phyloP scores from a whole-genome alignment of 2,113 vertebrate species.

The Pseudois nayaur region DNA sequence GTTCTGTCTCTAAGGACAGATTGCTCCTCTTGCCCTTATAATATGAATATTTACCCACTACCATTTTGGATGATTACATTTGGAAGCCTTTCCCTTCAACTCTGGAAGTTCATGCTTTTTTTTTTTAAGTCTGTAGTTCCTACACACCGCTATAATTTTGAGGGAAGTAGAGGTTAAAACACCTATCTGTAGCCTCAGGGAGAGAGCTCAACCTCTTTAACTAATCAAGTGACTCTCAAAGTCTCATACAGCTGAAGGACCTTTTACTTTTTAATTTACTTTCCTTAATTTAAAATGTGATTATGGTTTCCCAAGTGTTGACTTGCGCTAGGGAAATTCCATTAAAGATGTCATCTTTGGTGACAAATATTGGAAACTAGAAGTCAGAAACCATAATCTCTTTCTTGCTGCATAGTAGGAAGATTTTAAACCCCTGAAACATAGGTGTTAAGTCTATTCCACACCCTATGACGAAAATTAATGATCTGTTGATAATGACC shows the following conservation, averaged over 20 bases:
- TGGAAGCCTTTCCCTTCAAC: background rate
- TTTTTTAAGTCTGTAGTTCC: background rate
- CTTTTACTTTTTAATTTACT: background rate
- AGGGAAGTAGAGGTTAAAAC: background rate
- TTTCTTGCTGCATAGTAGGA: background rate
- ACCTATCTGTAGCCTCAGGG: background rate
- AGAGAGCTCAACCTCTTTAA: background rate
- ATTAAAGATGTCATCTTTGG: slow-evolving; percentile 55
- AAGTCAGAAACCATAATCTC: slow-evolving; percentile 39
- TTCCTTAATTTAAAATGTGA: slow-evolving; percentile 9
- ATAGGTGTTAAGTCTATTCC: slow-evolving; percentile 38
- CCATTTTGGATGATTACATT: background rate
- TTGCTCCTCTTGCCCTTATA: background rate
- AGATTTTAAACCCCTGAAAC: slow-evolving; percentile 27
- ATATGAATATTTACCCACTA: background rate
- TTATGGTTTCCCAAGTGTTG: slow-evolving; percentile 28
- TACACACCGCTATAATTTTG: background rate
- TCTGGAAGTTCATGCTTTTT: background rate
- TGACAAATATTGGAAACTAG: slow-evolving; percentile 53
- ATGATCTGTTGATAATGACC: slow-evolving; percentile 42
- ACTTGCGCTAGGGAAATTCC: slow-evolving; percentile 25
- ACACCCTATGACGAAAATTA: slow-evolving; percentile 54
- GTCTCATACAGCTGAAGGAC: background rate
- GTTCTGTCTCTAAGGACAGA: background rate
- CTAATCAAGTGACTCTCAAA: background rate